Percentiles rank a stretch among this genome's conserved stretches.
Conservation (phyloP, 2,113 vertebrate genomes). For the Mohoua ochrocephala region DNA sequence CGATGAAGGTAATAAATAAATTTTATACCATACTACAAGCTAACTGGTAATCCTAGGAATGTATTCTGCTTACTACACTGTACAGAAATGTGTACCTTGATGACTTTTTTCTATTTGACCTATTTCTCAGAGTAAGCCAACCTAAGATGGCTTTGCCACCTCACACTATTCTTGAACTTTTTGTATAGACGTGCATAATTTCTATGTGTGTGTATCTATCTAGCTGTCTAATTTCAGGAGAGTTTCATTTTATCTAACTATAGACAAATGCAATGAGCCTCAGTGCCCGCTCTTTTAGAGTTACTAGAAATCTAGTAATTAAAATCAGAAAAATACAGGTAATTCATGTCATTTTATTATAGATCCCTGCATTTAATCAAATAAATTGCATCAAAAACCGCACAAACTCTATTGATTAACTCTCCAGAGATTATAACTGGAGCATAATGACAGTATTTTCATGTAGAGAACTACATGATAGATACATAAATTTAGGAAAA, state of each 20-base stretch:
- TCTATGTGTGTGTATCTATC: not conserved
- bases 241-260: not conserved
- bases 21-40: not conserved
- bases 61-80: not conserved
- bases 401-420: not conserved
- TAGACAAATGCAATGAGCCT: not conserved
- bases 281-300: not conserved
- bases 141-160: not conserved
- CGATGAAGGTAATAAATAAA: not conserved
- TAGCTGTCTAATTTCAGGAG: not conserved
- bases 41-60: not conserved
- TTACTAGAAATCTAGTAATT: not conserved
- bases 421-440: not conserved
- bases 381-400: not conserved
- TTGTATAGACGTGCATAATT: not conserved
- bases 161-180: not conserved
- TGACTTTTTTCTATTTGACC: not conserved
- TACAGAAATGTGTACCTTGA: not conserved
- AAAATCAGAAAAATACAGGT: not conserved
- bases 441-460: not conserved
- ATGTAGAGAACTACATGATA: not conserved
- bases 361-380: not conserved
- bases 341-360: not conserved
- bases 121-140: not conserved
- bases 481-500: not conserved